phyloP scores from a whole-genome alignment of 2,797 vertebrate species.

The Jordanella pulchra region DNA sequence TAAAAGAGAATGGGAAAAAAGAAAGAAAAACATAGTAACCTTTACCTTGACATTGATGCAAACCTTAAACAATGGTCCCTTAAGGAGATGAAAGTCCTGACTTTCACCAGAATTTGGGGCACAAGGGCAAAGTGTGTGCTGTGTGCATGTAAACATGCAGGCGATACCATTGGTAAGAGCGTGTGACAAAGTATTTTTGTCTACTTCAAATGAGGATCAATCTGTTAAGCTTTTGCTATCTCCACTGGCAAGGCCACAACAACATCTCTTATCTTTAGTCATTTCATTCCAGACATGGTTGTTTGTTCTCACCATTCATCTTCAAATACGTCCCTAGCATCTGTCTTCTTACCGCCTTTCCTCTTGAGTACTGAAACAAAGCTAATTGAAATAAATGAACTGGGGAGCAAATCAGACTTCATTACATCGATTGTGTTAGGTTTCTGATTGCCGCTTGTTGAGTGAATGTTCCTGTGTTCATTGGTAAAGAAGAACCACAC shows the following conservation, averaged over 20 bases:
- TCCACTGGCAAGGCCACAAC: slow-evolving; percentile 37
- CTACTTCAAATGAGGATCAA: background rate
- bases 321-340: slow-evolving; percentile 20
- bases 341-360: slow-evolving; percentile 36
- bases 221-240: slow-evolving; percentile 22
- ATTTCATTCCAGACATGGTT: slow-evolving; percentile 49
- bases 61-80: slow-evolving; percentile 74
- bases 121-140: slow-evolving; percentile 24
- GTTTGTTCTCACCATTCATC: slow-evolving; percentile 28
- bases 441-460: slow-evolving; percentile 68
- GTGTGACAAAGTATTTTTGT: slow-evolving; percentile 5
- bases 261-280: slow-evolving; percentile 43
- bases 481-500: slow-evolving; percentile 61
- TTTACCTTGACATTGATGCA: slow-evolving; percentile 70
- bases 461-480: slow-evolving; percentile 49
- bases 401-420: slow-evolving; percentile 69
- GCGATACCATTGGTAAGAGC: background rate
- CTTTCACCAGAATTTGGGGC: slow-evolving; percentile 47
- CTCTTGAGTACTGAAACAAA: slow-evolving; percentile 64
- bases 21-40: slow-evolving; percentile 63
- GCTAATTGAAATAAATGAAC: slow-evolving; percentile 80
- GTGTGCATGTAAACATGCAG: slow-evolving; percentile 9
- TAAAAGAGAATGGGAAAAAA: slow-evolving; percentile 54
- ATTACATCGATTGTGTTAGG: slow-evolving; percentile 66
- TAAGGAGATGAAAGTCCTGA: slow-evolving; percentile 44